Percentiles rank a stretch among this genome's conserved stretches.
These are phyloP conservation scores for Phoxinus dragarum DNA, from an alignment of 2,797 vertebrate genomes.

Conservation along the genomic window DNA sequence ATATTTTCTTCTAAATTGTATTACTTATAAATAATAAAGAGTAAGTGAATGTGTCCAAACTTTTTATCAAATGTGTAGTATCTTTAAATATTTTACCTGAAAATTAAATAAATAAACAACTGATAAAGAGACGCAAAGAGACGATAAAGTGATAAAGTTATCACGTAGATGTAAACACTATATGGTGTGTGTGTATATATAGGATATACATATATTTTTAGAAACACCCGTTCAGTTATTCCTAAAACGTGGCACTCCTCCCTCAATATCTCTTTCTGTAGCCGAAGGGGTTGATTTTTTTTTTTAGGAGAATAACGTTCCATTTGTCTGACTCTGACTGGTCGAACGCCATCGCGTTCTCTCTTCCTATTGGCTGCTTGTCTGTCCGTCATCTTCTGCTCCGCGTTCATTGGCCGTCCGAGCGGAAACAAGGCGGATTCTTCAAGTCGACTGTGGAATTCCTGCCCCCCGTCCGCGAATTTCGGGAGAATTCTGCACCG, in stretches of 20 bases:
- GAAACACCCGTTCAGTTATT: conserved; percentile 19
- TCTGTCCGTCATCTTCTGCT: not conserved
- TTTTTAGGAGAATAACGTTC: not conserved
- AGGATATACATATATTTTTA: not conserved
- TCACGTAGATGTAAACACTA: not conserved
- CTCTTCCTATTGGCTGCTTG: conserved; percentile 25
- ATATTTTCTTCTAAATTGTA: too few relatives aligned
- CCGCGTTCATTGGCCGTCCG: conserved; percentile 62
- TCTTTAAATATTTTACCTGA: not conserved
- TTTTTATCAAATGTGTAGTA: too few relatives aligned
- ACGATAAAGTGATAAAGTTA: not conserved
- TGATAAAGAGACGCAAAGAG: not conserved
- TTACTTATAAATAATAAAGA: too few relatives aligned
- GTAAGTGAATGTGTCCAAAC: too few relatives aligned
- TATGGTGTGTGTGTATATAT: not conserved
- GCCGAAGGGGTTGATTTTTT: conserved; percentile 29
- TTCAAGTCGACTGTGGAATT: conserved; percentile 37
- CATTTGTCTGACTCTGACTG: conserved; percentile 69
- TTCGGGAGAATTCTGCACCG: conserved; percentile 29
- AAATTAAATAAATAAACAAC: not conserved
- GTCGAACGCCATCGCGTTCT: not conserved
- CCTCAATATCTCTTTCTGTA: conserved; percentile 67
- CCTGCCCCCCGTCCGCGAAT: not conserved
- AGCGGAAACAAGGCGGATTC: not conserved
- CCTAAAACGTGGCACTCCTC: conserved; percentile 73